phyloP scores from a whole-genome alignment of 2,797 vertebrate species.

The Sebastes diploproa region DNA sequence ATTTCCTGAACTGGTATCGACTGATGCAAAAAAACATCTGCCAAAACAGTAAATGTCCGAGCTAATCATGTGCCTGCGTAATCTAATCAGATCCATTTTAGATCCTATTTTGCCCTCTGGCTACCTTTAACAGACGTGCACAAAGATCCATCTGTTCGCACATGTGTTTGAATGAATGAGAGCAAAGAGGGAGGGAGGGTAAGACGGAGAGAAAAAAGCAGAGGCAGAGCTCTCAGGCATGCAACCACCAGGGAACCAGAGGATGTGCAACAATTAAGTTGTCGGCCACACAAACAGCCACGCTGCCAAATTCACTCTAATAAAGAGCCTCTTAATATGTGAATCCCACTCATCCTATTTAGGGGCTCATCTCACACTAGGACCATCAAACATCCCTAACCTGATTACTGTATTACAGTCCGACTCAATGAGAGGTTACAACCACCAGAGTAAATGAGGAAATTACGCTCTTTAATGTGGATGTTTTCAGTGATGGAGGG shows the following conservation, averaged over 20 bases:
- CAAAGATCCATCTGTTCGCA: conserved; percentile 29
- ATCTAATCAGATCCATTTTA: conserved; percentile 21
- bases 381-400: conserved; percentile 68
- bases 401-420: conserved; percentile 68
- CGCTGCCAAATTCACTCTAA: conserved; percentile 70
- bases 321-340: conserved; percentile 81
- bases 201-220: conserved; percentile 13
- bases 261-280: conserved; percentile 76
- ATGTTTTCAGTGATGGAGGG: conserved; percentile 7
- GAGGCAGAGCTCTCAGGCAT: conserved; percentile 57
- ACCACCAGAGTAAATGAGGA: conserved; percentile 49
- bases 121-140: conserved; percentile 1
- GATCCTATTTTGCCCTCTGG: conserved; percentile 22
- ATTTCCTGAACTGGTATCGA: conserved; percentile 21
- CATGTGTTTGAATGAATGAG: conserved; percentile 23
- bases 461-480: conserved; percentile 43
- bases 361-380: conserved; percentile 68
- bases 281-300: conserved; percentile 69
- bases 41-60: conserved; percentile 6
- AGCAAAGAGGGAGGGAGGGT: background rate
- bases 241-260: conserved; percentile 61
- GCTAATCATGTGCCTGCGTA: background rate
- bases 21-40: background rate
- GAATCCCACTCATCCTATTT: conserved; percentile 76
- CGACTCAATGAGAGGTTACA: conserved; percentile 61